Conservation (phyloP, 1,140 invertebrate genomes). For the Grapholita molesta region DNA sequence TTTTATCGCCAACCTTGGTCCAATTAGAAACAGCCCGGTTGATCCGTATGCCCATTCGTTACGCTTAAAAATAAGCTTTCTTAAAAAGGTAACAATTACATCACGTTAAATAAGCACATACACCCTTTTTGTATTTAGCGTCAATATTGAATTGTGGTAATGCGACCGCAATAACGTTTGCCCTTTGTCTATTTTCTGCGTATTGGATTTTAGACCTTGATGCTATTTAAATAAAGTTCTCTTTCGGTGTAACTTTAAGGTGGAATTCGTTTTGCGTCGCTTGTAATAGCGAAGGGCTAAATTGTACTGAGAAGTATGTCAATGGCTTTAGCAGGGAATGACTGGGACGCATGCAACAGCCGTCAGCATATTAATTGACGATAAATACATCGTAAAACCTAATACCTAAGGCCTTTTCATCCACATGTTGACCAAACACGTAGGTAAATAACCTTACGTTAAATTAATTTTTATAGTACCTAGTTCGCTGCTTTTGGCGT, state of each 20-base stretch:
- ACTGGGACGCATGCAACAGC: background rate
- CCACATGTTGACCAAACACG: too few species aligned
- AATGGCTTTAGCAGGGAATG: background rate
- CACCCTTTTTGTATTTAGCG: background rate
- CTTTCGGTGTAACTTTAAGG: background rate
- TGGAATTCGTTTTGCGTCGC: background rate
- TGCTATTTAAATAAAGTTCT: background rate
- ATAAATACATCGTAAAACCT: constrained; percentile 1
- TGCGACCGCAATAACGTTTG: background rate
- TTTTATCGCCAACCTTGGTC: background rate
- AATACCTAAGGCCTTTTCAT: too few species aligned
- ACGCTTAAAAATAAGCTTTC: background rate
- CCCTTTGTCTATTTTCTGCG: background rate
- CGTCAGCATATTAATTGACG: background rate
- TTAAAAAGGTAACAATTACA: background rate
- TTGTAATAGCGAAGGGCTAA: background rate
- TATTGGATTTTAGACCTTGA: background rate
- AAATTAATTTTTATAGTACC: too few species aligned
- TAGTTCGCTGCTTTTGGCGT: too few species aligned
- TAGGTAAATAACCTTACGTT: too few species aligned
- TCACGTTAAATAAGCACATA: background rate
- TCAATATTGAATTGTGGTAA: background rate
- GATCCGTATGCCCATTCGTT: background rate
- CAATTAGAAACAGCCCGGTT: background rate
- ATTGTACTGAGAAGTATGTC: background rate